Evolutionary conservation across 2,113 vertebrate genomes (phyloP).

Genomic region (Psilopogon haemacephalus): DNA sequence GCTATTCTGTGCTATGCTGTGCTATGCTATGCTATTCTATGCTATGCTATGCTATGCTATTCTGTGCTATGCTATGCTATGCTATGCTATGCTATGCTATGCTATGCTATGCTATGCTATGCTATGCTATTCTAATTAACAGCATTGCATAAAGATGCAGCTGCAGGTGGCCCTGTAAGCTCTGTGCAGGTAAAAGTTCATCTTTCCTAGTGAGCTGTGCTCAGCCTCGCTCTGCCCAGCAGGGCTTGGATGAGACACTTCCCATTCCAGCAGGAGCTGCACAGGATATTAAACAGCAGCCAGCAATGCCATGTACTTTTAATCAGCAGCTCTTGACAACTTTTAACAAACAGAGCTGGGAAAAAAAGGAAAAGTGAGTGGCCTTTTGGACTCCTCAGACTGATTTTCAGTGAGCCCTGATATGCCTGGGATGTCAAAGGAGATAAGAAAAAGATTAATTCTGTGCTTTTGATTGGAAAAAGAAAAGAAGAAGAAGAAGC

Average conservation of each 20-base stretch:
- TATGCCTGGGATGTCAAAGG: neutral
- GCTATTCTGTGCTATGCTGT: no score
- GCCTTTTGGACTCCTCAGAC: neutral
- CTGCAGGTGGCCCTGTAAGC: neutral
- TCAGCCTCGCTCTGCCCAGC: neutral
- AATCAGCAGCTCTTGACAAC: neutral
- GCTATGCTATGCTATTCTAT: no score
- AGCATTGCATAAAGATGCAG: neutral
- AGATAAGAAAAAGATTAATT: neutral
- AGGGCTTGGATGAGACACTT: slow-evolving; percentile 15
- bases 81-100: no score
- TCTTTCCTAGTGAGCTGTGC: neutral
- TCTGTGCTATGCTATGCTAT: no score
- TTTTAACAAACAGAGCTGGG: neutral
- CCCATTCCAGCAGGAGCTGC: neutral
- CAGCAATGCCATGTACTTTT: neutral
- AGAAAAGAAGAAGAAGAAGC: neutral
- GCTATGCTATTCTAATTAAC: no score
- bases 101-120: no score
- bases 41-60: no score
- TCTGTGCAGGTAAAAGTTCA: neutral
- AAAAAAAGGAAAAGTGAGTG: neutral
- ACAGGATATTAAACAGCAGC: neutral
- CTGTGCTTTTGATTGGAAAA: neutral
- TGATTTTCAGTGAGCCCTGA: neutral